A percentile compares a stretch with the other conserved stretches of the same genome.
Conservation (phyloP, 2,888 invertebrate genomes). For the Plebejus argus region DNA sequence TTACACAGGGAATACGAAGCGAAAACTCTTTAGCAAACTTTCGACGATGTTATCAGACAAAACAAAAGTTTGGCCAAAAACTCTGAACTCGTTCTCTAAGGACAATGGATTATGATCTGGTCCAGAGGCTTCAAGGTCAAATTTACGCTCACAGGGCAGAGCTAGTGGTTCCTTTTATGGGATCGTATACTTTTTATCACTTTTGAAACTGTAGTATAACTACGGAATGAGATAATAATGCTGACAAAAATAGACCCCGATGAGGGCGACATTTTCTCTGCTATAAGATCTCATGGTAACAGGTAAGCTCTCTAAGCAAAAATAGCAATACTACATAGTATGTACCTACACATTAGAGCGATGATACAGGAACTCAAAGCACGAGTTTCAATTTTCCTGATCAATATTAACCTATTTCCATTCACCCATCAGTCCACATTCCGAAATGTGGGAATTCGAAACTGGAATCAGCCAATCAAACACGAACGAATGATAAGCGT, state of each 20-base stretch:
- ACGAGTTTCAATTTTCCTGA: slow-evolving; percentile 20
- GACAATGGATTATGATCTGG: not conserved
- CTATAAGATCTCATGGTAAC: too few species aligned
- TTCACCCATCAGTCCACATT: not conserved
- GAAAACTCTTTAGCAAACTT: not conserved
- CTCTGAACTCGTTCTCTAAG: not conserved
- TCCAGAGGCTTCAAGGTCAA: not conserved
- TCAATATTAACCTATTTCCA: slow-evolving; percentile 25
- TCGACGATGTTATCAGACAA: slow-evolving; percentile 15
- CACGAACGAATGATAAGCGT: not conserved
- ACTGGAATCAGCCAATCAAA: slow-evolving; percentile 1
- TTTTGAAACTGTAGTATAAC: too few species aligned
- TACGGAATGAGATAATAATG: too few species aligned
- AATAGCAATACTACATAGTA: too few species aligned
- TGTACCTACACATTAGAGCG: too few species aligned
- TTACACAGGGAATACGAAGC: not conserved
- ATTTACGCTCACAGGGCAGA: not conserved
- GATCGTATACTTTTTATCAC: too few species aligned
- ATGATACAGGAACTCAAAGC: not conserved
- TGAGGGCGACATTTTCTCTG: too few species aligned
- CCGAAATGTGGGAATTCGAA: not conserved
- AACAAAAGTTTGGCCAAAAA: not conserved
- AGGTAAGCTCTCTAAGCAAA: too few species aligned
- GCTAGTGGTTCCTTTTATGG: too few species aligned
- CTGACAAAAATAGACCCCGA: too few species aligned